phyloP scores from a whole-genome alignment of 2,888 invertebrate species.

The Strigamia crassipes region DNA sequence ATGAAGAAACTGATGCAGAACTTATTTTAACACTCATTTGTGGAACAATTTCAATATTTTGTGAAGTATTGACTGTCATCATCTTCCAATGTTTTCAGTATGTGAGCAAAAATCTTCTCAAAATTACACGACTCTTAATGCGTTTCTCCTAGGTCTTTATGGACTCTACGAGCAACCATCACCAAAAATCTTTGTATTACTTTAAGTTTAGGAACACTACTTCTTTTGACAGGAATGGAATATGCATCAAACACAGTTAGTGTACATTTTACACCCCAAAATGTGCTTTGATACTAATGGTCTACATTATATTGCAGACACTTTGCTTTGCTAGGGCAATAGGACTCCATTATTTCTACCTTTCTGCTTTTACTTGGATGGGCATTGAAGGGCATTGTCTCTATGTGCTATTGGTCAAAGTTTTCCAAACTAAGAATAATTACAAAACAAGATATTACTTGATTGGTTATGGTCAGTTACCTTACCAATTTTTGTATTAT shows the following conservation, averaged over 20 bases:
- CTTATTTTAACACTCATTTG: slow-evolving; percentile 1
- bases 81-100: slow-evolving; percentile 22
- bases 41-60: neutral
- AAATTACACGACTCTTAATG: neutral
- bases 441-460: slow-evolving; percentile 59
- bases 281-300: neutral
- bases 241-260: neutral
- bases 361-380: slow-evolving; percentile 64
- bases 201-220: neutral
- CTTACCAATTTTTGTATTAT: neutral
- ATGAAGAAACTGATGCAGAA: neutral
- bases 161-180: neutral
- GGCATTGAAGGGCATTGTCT: slow-evolving; percentile 63
- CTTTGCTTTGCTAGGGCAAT: slow-evolving; percentile 60
- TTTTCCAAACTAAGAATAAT: slow-evolving; percentile 61
- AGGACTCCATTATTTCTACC: slow-evolving; percentile 61
- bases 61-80: slow-evolving; percentile 13
- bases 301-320: neutral
- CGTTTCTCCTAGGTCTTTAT: neutral
- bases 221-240: neutral
- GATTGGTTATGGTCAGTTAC: slow-evolving; percentile 59
- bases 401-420: slow-evolving; percentile 62
- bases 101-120: neutral
- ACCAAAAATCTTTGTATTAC: slow-evolving; percentile 23
- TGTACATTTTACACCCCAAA: neutral